Base-by-base conservation (phyloP, 2,888 invertebrate species). In the Brenthis hecate region DNA sequence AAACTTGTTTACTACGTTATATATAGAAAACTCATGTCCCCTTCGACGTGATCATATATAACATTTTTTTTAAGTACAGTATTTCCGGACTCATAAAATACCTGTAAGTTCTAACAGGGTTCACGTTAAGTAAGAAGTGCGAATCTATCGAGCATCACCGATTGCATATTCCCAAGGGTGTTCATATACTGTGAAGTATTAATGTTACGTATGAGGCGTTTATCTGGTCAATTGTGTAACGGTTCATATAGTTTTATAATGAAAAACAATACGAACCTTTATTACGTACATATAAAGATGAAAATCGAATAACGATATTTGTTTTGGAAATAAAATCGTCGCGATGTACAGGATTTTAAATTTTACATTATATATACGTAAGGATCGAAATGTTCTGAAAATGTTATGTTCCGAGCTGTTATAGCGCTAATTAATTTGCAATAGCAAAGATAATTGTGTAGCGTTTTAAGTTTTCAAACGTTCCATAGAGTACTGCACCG, bases 161-260 rank as follows among this genome's bases (percentile, higher is more conserved):
- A 58, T 53, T 64, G 63, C 56, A 58, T 54, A 58, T 65, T 57
- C 50, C 65, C 68, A 61, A 61, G 69, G 69, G 69, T 69, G 69
- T 57, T 66, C 69, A 69, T 47, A 16, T 62, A 66, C 47, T 62
- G 69, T 69, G 54, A 69, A 68, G 54, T 68, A 58, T 68, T 65
- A 60, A 68, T 65, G 68, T 58, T 68, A 64, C 67, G 63, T 68
- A 56, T 43, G 36, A 64, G 13, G 56, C 67, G 51, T 56, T 68
- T 56, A 64, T 68, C 51, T 64, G 63, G 64, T 68, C 56, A 63
- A 53, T 68, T 68, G 63, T 68, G 56, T 68, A 68, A 68, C 68
- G 56, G 68, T 68, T 68, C 48, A 23, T 61, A 32, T 50, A 53
- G 53, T 62, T 62, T 19, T 14, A 53, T 53, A 32, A 16, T 23